Conservation (phyloP, 2,113 vertebrate species). For the Circaetus gallicus region DNA sequence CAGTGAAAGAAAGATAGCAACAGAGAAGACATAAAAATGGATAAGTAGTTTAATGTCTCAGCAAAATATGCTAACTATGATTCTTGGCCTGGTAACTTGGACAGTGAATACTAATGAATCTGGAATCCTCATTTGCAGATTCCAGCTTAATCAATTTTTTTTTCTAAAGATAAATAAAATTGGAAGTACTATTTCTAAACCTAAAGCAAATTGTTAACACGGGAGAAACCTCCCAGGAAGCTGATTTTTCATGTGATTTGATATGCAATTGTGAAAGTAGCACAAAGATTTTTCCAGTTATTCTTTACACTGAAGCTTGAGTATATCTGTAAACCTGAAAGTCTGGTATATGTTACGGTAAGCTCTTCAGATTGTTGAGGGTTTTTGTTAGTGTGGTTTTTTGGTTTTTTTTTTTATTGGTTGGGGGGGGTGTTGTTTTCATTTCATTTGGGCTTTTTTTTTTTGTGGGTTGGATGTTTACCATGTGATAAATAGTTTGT, state of each 20-base stretch:
- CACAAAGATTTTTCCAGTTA: not conserved
- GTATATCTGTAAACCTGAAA: not conserved
- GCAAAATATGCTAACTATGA: not conserved
- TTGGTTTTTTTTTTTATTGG: accelerated
- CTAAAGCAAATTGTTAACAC: not conserved
- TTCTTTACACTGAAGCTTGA: not conserved
- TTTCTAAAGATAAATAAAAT: not conserved
- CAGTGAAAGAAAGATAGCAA: not conserved
- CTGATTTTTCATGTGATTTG: not conserved
- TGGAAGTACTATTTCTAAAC: not conserved
- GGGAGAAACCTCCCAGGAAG: not conserved
- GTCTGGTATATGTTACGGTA: not conserved
- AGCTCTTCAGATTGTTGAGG: not conserved
- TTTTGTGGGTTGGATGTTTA: not conserved
- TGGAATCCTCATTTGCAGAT: not conserved
- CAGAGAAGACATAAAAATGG: not conserved
- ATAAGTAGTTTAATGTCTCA: not conserved
- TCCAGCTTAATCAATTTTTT: not conserved
- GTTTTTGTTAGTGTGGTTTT: not conserved
- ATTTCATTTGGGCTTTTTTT: not conserved
- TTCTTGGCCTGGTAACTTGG: not conserved
- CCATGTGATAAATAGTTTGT: not conserved
- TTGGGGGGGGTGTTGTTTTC: not conserved
- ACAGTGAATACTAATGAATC: slow-evolving; percentile 5
- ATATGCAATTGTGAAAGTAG: not conserved